These are phyloP conservation scores for Phoeniculus purpureus DNA, from an alignment of 2,797 vertebrate species.

Conservation along the genomic window DNA sequence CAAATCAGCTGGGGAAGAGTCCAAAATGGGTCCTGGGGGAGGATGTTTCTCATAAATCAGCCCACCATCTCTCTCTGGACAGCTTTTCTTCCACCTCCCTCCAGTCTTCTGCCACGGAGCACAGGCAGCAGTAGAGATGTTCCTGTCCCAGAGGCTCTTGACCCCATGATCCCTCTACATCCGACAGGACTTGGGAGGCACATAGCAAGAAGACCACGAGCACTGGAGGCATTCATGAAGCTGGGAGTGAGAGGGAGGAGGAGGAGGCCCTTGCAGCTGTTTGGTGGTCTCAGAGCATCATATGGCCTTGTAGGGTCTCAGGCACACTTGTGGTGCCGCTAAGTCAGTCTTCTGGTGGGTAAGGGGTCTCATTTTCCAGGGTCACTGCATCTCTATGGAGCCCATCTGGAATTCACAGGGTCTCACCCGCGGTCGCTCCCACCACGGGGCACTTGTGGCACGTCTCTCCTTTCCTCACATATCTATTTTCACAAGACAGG, in stretches of 20 bases:
- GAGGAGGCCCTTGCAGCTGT: background rate
- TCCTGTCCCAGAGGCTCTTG: background rate
- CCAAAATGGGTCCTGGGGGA: background rate
- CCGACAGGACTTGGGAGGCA: background rate
- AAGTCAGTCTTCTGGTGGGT: background rate
- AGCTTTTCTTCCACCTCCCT: background rate
- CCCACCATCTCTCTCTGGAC: background rate
- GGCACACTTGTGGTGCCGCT: background rate
- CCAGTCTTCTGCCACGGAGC: background rate
- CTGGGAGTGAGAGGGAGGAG: background rate
- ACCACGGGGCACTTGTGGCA: background rate
- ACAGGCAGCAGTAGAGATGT: constrained; percentile 18
- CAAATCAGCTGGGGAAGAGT: background rate
- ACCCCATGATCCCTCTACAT: background rate
- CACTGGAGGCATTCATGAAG: background rate
- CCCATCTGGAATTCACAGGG: constrained; percentile 44
- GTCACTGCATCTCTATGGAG: background rate
- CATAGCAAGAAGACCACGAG: background rate
- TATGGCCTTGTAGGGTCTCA: background rate
- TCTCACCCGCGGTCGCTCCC: background rate
- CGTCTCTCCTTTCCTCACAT: constrained; percentile 48
- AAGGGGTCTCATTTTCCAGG: background rate
- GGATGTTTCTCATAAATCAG: constrained; percentile 22
- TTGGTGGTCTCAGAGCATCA: background rate
- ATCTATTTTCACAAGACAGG: constrained; percentile 67